Evolutionary conservation across 2,888 invertebrate species (phyloP), one percentile per base, ranked within the genome.

Genomic region (Hypercompe scribonia): DNA sequence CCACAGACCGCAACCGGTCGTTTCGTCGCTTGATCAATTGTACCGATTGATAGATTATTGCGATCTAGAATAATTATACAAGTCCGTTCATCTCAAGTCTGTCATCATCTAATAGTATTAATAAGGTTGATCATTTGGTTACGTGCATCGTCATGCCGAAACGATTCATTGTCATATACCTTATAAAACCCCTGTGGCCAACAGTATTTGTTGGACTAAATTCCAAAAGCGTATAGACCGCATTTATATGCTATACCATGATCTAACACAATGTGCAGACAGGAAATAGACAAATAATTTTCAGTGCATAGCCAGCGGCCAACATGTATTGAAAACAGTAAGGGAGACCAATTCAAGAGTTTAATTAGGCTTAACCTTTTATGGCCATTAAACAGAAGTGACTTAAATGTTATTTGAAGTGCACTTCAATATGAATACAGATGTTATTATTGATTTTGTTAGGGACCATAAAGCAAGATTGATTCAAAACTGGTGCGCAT

Each of bases 51-150:
- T 66, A 39, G 42, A 88, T 88, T 84, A 84, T 85, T 84, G 84
- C 85, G 79, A 86, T 86, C 84, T 81, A 82, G 86, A 82, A 54
- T n/a, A 89, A 87, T 87, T 82, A 81, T 81, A 78, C 78, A 77
- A 76, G 81, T 76, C 73, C 69, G 42, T 50, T 70, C 73, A 72
- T 75, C 78, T 89, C 87, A 90, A 85, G 90, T 81, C 74, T 80
- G 78, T 76, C 80, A 76, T 75, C 73, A 73, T 79, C 75, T 83
- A 86, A 84, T 86, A 73, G 78, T 78, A 78, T 65, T 85, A 90
- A 89, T 89, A 87, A 87, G 86, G 84, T 78, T 86, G 87, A 87
- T 85, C 80, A 79, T 78, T 83, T 77, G 74, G 73, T 84, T 81
- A 84, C 66, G 77, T 77, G 72, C 77, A 70, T 80, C 70, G 79